These are phyloP conservation scores for Conger conger DNA, from an alignment of 2,113 vertebrate genomes.

Conservation along the genomic window DNA sequence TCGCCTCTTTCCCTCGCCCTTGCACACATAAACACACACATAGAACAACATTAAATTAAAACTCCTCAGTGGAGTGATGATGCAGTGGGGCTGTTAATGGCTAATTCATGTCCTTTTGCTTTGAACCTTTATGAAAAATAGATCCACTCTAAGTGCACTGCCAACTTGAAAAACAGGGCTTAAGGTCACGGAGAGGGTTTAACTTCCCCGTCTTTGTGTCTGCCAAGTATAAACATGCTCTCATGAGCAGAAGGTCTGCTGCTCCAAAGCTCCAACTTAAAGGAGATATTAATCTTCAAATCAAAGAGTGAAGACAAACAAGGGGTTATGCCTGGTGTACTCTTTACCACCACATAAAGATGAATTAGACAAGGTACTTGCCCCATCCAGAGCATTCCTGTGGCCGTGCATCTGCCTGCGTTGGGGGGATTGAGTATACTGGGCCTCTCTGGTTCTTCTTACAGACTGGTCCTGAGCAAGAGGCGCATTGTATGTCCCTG, in stretches of 20 bases:
- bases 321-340: neutral
- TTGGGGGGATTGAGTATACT: slow-evolving; percentile 60
- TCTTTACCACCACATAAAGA: too few relatives aligned
- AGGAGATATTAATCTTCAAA: neutral
- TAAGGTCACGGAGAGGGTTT: neutral
- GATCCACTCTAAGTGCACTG: slow-evolving; percentile 16
- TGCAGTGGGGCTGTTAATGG: neutral
- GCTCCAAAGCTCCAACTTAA: neutral
- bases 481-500: slow-evolving; percentile 57
- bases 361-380: slow-evolving; percentile 58
- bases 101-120: slow-evolving; percentile 10
- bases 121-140: slow-evolving; percentile 18
- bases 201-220: neutral
- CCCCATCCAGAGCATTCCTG: slow-evolving; percentile 71
- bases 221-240: slow-evolving; percentile 4
- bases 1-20: too few relatives aligned
- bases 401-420: slow-evolving; percentile 63
- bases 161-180: slow-evolving; percentile 4
- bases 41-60: neutral
- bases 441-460: slow-evolving; percentile 54
- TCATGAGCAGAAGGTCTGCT: neutral
- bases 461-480: slow-evolving; percentile 57
- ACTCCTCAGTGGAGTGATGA: neutral
- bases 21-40: neutral
- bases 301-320: neutral